Conservation (phyloP, 2,797 vertebrate genomes). For the Furcifer pardalis region DNA sequence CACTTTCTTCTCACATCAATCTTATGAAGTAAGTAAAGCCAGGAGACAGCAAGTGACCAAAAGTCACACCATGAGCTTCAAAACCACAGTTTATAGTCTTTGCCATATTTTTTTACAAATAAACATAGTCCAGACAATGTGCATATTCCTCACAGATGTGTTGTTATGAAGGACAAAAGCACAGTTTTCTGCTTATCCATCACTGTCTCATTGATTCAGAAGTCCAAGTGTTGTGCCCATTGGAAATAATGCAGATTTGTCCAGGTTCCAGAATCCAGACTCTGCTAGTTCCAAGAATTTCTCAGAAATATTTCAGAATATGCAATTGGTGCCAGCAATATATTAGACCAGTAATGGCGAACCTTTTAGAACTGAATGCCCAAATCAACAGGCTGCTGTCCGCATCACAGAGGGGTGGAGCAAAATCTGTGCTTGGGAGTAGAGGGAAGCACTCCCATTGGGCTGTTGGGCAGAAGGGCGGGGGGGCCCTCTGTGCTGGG, state of each 20-base stretch:
- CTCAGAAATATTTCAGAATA: too few species aligned
- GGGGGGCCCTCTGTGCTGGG: too few species aligned
- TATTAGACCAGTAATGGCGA: too few species aligned
- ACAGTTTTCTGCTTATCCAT: background rate
- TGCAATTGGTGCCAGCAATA: background rate
- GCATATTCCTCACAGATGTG: background rate
- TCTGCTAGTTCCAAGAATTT: background rate
- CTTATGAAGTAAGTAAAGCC: background rate
- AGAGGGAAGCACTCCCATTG: too few species aligned
- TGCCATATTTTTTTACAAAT: background rate
- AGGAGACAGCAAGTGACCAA: background rate
- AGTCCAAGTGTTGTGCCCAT: background rate
- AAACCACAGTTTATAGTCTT: background rate
- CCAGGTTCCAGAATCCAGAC: background rate
- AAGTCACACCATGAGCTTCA: background rate
- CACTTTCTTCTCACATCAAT: constrained; percentile 6
- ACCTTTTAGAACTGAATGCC: too few species aligned
- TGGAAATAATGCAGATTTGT: background rate
- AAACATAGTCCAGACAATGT: background rate
- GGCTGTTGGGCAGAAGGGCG: too few species aligned
- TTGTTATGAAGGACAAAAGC: background rate
- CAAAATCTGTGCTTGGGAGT: too few species aligned
- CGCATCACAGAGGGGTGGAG: too few species aligned
- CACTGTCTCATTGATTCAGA: background rate
- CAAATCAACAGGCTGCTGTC: too few species aligned